Base-by-base conservation (phyloP, 2,888 invertebrate species). In the Polydrusus cervinus region DNA sequence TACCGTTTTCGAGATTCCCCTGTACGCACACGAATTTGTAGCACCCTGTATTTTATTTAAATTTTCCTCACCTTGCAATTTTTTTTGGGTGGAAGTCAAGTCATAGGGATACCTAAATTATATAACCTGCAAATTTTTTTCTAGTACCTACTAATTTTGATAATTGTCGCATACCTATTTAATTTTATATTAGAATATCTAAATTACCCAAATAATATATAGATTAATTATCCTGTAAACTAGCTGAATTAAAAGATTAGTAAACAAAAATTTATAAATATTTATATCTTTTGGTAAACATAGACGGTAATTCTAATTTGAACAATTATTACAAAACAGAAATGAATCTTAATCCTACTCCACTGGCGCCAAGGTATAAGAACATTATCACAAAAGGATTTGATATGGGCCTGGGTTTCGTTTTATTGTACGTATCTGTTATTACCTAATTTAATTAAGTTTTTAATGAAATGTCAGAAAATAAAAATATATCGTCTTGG, bases 311-410 rank as follows among this genome's bases (percentile, higher is more conserved):
- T 38, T 18, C 16, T 40, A 60, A 30, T 11, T 38, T 38, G n/a
- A 40, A 60, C 57, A 60, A 60, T 34, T 34, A 60, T 60, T 38
- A 38, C 34, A 60, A 18, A 60, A 38, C 57, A 9, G 25, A 60
- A 9, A 16, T 3, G 20, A n/a, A 55, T 10, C 14, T 38, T 57
- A 57, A 60, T 38, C 57, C 57, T 38, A 60, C 57, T 38, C 38
- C 57, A 60, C 57, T 60, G 57, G 57, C 57, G 57, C 57, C 57
- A 60, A 60, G 13, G 16, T 16, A 38, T 60, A 55, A 18, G n/a
- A 11, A 60, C 14, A 16, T 60, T 60, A 60, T 60, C 57, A 38
- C 57, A 38, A 57, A 57, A 25, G 57, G 57, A 57, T 57, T 57
- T 57, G 57, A 34, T 57, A 34, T 2, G 57, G 34, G 14, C 14